Evolutionary conservation across 2,888 invertebrate species (phyloP).

Genomic region (Rosalia funebris): DNA sequence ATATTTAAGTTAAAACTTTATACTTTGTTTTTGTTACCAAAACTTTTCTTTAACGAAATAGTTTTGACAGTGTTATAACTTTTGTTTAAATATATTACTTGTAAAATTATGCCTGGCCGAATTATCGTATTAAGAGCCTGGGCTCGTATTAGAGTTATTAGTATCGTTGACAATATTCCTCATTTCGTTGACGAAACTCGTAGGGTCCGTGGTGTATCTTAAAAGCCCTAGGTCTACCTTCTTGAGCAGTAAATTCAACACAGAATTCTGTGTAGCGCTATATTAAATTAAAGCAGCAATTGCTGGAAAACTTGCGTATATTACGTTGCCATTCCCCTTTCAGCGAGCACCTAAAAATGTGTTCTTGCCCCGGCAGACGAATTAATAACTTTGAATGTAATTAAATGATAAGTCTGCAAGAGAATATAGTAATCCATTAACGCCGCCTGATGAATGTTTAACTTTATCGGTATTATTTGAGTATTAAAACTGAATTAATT

Average conservation of each 20-base stretch:
- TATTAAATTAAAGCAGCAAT: constrained; percentile 57
- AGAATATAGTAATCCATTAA: constrained; percentile 55
- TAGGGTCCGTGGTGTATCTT: no score
- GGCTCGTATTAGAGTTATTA: no score
- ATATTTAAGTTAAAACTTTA: no score
- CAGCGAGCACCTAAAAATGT: constrained; percentile 12
- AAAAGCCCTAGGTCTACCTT: no score
- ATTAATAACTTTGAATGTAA: constrained; percentile 59
- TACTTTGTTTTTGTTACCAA: no score
- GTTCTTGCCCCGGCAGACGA: constrained; percentile 41
- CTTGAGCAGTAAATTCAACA: constrained; percentile 32
- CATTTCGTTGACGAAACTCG: no score
- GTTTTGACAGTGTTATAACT: no score
- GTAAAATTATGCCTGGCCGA: no score
- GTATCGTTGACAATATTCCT: no score
- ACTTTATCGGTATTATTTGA: constrained; percentile 60
- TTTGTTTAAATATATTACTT: no score
- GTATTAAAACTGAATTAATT: constrained; percentile 60
- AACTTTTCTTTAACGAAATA: no score
- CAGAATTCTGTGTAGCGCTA: constrained; percentile 46
- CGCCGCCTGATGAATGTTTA: constrained; percentile 58
- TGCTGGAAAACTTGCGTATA: constrained; percentile 48
- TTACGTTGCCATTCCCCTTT: constrained; percentile 9
- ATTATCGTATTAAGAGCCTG: no score
- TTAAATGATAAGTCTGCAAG: constrained; percentile 56